Base-by-base conservation (phyloP, 1,140 invertebrate genomes). In the Hermatobates lingyangjiaoensis region DNA sequence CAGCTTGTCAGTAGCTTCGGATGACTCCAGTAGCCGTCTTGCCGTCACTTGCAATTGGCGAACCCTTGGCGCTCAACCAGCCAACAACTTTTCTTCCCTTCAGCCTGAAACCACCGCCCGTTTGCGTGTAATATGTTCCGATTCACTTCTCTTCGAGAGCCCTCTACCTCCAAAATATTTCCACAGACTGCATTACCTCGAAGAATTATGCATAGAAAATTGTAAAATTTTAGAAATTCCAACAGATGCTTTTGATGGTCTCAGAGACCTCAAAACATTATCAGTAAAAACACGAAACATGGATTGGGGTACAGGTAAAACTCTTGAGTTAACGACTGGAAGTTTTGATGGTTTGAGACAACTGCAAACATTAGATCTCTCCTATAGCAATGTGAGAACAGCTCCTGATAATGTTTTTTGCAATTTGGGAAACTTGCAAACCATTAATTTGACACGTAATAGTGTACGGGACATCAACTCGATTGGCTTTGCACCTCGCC, bases 361-460 rank as follows among this genome's bases (percentile, higher is more conserved):
- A 64, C 66, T 89, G 25, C 81, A 85, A 57, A 73, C 73, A 15
- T 70, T 92, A 52, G 80, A 91, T 68, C 67, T 92, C 55, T 72
- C 78, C 47, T 75, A 83, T 61, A 91, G 87, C 66, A 87, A 89
- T 66, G 75, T 92, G 45, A 72, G 77, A 48, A 71, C 76, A 1
- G 62, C 91, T 56, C 83, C 87, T 1, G 74, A 75, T 14, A 77
- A 76, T 39, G 71, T 81, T 27, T 78, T 89, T 48, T 89, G 86
- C 62, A 73, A 77, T 2, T 66, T 93, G 52, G 72, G 74, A 46
- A 84, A 82, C 60, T 68, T 94, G 4, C 82, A 83, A 60, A 74
- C 77, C 45, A 68, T 94, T 23, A 91, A 93, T 68, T 70, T 90
- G 53, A 88, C 85, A 10, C 71, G 75, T 23, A 90, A 91, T 65